Conservation (phyloP, 2,113 vertebrate genomes). For the Hassar affinis region DNA sequence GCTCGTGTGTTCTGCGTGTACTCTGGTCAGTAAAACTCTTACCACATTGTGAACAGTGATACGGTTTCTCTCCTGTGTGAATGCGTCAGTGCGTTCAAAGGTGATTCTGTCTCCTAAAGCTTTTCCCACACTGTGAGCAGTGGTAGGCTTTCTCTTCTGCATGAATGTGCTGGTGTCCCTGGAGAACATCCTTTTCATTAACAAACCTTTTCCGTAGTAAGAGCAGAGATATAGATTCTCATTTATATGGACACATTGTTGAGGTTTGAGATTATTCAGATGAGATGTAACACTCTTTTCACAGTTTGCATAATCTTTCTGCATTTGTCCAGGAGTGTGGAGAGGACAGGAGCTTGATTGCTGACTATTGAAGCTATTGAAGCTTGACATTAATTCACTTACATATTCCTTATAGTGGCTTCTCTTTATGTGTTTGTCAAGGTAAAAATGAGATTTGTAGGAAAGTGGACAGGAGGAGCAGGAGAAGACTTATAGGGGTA, state of each 20-base stretch:
- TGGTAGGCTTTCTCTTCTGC: background rate
- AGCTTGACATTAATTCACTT: background rate
- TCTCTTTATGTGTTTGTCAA: background rate
- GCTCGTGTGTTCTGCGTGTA: background rate
- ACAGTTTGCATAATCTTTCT: background rate
- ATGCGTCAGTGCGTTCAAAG: background rate
- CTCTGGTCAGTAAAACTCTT: background rate
- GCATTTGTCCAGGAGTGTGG: background rate
- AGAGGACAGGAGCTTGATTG: background rate
- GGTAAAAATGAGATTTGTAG: background rate
- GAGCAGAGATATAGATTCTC: background rate
- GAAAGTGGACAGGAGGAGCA: constrained; percentile 1
- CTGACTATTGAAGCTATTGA: background rate
- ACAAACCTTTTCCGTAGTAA: background rate
- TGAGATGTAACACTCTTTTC: background rate
- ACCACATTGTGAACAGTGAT: background rate
- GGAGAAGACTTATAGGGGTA: background rate
- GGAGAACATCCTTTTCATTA: background rate
- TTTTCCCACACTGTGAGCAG: background rate
- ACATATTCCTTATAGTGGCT: background rate
- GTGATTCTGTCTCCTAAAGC: background rate
- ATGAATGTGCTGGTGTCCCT: background rate
- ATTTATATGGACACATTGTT: background rate
- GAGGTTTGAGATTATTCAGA: background rate
- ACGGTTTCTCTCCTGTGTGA: background rate